A percentile compares a stretch with the other conserved stretches of the same genome.
Conservation (phyloP, 2,888 invertebrate genomes). For the Mythimna impura region DNA sequence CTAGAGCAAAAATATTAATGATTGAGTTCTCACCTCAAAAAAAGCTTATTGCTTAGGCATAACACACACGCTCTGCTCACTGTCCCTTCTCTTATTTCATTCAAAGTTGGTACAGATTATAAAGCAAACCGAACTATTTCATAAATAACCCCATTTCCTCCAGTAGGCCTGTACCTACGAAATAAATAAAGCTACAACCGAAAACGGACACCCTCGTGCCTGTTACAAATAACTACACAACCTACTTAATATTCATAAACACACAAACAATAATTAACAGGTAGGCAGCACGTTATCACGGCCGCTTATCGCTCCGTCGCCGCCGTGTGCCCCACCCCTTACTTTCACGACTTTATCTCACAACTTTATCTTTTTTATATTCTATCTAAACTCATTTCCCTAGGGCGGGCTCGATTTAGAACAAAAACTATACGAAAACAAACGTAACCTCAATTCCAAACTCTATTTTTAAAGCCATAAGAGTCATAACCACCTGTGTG, state of each 20-base stretch:
- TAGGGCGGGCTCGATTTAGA: slow-evolving; percentile 57
- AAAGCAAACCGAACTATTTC: slow-evolving; percentile 3
- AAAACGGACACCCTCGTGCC: slow-evolving; percentile 23
- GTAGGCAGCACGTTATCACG: slow-evolving; percentile 52
- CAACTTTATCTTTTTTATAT: slow-evolving; percentile 63
- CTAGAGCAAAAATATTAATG: too few species aligned
- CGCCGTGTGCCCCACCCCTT: slow-evolving; percentile 55
- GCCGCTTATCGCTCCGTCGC: slow-evolving; percentile 37
- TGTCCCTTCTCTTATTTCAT: not conserved
- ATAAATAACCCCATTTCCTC: slow-evolving; percentile 27
- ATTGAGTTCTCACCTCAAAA: too few species aligned
- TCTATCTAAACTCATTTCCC: slow-evolving; percentile 68
- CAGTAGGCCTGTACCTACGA: not conserved
- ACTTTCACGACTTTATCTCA: slow-evolving; percentile 69
- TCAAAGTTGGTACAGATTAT: not conserved
- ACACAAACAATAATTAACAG: slow-evolving; percentile 59
- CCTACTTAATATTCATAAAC: slow-evolving; percentile 58
- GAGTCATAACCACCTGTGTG: slow-evolving; percentile 5
- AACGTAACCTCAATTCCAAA: slow-evolving; percentile 10
- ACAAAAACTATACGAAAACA: slow-evolving; percentile 42
- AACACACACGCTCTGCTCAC: too few species aligned
- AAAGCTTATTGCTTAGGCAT: too few species aligned
- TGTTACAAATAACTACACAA: slow-evolving; percentile 35
- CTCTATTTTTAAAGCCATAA: slow-evolving; percentile 24
- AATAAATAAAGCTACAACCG: slow-evolving; percentile 7